These are phyloP conservation scores for Diachrysia chrysitis DNA, from an alignment of 2,888 invertebrate species.

Conservation along the genomic window DNA sequence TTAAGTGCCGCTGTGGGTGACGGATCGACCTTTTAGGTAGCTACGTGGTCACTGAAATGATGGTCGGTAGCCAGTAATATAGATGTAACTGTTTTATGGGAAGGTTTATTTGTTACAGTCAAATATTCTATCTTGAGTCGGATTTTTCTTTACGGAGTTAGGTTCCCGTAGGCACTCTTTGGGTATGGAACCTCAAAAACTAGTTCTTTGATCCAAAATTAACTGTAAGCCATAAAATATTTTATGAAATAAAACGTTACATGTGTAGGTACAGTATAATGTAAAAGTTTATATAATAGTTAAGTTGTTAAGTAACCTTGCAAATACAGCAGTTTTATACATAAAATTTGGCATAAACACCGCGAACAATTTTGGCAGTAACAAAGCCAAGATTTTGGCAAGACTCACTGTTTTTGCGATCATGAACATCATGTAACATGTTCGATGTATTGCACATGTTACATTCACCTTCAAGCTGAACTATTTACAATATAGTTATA, in stretches of 20 bases:
- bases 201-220: too few species aligned
- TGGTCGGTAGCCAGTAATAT: constrained; percentile 5
- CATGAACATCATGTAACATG: constrained; percentile 14
- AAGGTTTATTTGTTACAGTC: too few species aligned
- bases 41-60: constrained; percentile 41
- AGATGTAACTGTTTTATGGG: too few species aligned
- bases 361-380: constrained; percentile 27
- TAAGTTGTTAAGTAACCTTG: not conserved
- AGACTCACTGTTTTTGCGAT: not conserved
- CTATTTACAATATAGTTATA: too few species aligned
- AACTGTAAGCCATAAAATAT: too few species aligned
- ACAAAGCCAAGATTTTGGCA: constrained; percentile 39
- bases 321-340: not conserved
- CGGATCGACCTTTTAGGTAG: constrained; percentile 41
- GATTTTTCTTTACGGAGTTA: too few species aligned
- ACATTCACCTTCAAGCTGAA: not conserved
- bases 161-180: too few species aligned
- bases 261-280: too few species aligned
- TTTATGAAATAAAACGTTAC: too few species aligned
- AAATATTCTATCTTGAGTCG: too few species aligned
- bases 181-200: too few species aligned
- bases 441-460: not conserved
- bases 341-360: constrained; percentile 6
- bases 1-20: constrained; percentile 51
- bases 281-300: not conserved